Percentiles rank a stretch among this genome's conserved stretches.
These are phyloP conservation scores for Syrmaticus mikado DNA, from an alignment of 2,113 vertebrate species.

Conservation along the genomic window DNA sequence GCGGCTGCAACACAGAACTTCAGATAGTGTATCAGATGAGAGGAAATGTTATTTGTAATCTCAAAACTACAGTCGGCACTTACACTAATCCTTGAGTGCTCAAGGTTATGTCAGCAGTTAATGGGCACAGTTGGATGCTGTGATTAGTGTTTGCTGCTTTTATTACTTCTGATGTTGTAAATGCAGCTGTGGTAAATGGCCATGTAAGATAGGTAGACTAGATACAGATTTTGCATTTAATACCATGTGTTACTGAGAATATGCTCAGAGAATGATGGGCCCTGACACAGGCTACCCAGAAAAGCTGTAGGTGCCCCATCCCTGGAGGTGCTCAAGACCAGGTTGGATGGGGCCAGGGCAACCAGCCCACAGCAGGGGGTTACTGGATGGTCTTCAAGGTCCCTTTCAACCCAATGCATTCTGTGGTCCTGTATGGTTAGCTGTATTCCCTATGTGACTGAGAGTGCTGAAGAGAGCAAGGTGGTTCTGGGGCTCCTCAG, in stretches of 20 bases:
- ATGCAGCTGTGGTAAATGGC: not conserved
- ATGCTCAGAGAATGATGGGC: too few species aligned
- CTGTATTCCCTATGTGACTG: not conserved
- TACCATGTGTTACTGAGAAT: not conserved
- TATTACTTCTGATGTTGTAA: not conserved
- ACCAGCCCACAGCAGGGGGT: too few species aligned
- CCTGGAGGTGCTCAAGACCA: too few species aligned
- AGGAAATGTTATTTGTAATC: not conserved
- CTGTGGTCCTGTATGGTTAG: not conserved
- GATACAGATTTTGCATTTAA: not conserved
- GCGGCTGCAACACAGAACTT: not conserved
- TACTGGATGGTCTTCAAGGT: too few species aligned
- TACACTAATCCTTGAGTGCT: not conserved
- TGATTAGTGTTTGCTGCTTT: not conserved
- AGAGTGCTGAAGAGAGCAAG: rapidly evolving
- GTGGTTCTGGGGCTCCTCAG: not conserved
- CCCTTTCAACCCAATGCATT: too few species aligned
- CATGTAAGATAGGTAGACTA: not conserved
- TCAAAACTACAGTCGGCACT: not conserved
- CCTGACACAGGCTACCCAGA: too few species aligned
- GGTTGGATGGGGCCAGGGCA: too few species aligned
- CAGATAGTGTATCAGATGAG: not conserved
- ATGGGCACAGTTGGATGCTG: not conserved
- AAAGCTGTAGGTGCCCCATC: too few species aligned
- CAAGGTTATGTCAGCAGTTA: not conserved